A percentile compares a stretch with the other conserved stretches of the same genome.
phyloP scores from a whole-genome alignment of 2,797 vertebrate species.

The Gobio occitaniae region DNA sequence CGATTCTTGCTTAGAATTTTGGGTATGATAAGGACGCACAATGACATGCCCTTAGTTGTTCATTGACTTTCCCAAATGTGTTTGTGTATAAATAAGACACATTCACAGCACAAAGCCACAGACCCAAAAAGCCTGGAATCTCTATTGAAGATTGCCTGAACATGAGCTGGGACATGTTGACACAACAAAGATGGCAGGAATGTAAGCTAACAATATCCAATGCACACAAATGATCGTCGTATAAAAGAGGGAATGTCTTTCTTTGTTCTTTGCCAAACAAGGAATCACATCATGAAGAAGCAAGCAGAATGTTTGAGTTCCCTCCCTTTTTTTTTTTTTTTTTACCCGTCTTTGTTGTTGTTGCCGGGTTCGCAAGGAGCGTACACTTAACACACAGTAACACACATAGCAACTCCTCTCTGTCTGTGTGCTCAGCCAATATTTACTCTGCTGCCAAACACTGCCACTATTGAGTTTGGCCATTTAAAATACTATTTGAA shows the following conservation, averaged over 20 bases:
- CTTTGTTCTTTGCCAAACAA: slow-evolving; percentile 77
- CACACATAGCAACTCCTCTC: slow-evolving; percentile 90
- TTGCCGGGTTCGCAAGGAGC: slow-evolving; percentile 76
- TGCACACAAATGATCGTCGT: slow-evolving; percentile 39
- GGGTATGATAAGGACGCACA: slow-evolving; percentile 1
- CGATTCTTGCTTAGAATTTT: neutral
- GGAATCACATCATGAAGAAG: slow-evolving; percentile 64
- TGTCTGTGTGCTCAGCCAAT: slow-evolving; percentile 91
- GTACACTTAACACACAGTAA: slow-evolving; percentile 83
- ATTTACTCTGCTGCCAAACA: slow-evolving; percentile 90
- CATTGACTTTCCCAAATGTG: neutral
- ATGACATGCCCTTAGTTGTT: neutral
- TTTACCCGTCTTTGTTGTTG: slow-evolving; percentile 71
- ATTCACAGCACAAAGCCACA: slow-evolving; percentile 13
- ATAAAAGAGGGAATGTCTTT: slow-evolving; percentile 64
- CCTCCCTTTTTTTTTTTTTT: neutral
- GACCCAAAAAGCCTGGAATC: slow-evolving; percentile 8
- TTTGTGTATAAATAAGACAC: slow-evolving; percentile 9
- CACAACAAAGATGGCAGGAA: slow-evolving; percentile 60
- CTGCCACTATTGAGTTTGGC: slow-evolving; percentile 87
- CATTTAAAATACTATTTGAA: slow-evolving; percentile 87
- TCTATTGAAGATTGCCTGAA: slow-evolving; percentile 39
- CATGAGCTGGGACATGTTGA: slow-evolving; percentile 55
- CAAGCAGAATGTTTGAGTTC: slow-evolving; percentile 68
- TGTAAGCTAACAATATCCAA: slow-evolving; percentile 52